Evolutionary conservation across 2,113 vertebrate species (phyloP).

Genomic region (Numida meleagris): DNA sequence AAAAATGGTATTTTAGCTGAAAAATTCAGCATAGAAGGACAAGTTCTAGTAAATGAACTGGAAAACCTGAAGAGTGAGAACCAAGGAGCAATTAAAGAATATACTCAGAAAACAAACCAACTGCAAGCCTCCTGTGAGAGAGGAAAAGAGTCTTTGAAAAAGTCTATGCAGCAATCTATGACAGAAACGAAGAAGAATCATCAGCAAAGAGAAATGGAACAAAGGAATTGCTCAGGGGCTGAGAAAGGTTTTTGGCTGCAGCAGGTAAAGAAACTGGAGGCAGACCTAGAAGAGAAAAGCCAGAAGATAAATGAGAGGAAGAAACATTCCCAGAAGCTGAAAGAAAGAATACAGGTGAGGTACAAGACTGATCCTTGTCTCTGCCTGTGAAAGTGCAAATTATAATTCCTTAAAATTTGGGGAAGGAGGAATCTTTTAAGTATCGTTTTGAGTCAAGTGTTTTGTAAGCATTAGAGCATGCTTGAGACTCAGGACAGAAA

Average conservation of each 20-base stretch:
- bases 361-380: neutral
- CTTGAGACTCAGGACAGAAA: neutral
- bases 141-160: constrained; percentile 81
- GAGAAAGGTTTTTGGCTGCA: constrained; percentile 79
- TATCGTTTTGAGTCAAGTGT: neutral
- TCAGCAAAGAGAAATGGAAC: constrained; percentile 87
- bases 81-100: constrained; percentile 74
- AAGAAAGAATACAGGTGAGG: constrained; percentile 90
- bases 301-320: constrained; percentile 86
- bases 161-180: constrained; percentile 79
- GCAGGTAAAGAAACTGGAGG: constrained; percentile 86
- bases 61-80: constrained; percentile 72
- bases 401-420: neutral
- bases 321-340: constrained; percentile 87
- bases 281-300: constrained; percentile 84
- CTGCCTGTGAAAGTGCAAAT: neutral
- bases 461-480: neutral
- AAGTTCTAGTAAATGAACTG: constrained; percentile 72
- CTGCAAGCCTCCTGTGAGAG: constrained; percentile 76
- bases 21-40: constrained; percentile 21
- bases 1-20: constrained; percentile 17
- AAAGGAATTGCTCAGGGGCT: constrained; percentile 84
- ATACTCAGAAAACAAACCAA: constrained; percentile 72
- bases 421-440: neutral
- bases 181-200: constrained; percentile 82